A percentile compares a stretch with the other conserved stretches of the same genome.
Conservation (phyloP, 2,113 vertebrate species). For the Patagioenas fasciata region DNA sequence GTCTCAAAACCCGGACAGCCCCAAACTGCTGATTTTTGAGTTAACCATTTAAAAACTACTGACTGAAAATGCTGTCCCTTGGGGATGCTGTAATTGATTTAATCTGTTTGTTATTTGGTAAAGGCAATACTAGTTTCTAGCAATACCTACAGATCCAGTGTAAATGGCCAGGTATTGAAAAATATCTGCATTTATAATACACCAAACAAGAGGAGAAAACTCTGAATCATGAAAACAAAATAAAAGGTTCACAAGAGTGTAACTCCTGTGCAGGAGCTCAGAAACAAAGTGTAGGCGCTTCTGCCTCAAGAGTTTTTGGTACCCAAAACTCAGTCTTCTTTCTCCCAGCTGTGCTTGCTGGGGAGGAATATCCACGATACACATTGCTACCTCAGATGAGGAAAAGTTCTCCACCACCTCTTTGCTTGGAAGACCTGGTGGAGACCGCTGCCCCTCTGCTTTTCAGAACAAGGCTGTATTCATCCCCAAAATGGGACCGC, state of each 20-base stretch:
- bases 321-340: neutral
- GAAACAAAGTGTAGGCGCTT: constrained; percentile 56
- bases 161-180: neutral
- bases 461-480: neutral
- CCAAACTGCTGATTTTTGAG: neutral
- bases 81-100: neutral
- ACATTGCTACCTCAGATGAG: neutral
- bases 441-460: neutral
- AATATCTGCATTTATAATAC: neutral
- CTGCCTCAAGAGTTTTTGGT: constrained; percentile 21
- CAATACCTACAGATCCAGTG: neutral
- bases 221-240: neutral
- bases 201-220: neutral
- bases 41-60: neutral
- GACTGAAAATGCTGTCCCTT: neutral
- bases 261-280: neutral
- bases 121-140: neutral
- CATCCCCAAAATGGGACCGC: neutral
- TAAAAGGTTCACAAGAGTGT: neutral
- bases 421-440: neutral
- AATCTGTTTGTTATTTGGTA: neutral
- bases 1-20: neutral
- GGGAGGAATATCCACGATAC: neutral
- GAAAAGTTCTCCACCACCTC: neutral
- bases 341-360: neutral